Base-by-base conservation (phyloP, 2,113 vertebrate genomes). In the Halcyon malimbica region DNA sequence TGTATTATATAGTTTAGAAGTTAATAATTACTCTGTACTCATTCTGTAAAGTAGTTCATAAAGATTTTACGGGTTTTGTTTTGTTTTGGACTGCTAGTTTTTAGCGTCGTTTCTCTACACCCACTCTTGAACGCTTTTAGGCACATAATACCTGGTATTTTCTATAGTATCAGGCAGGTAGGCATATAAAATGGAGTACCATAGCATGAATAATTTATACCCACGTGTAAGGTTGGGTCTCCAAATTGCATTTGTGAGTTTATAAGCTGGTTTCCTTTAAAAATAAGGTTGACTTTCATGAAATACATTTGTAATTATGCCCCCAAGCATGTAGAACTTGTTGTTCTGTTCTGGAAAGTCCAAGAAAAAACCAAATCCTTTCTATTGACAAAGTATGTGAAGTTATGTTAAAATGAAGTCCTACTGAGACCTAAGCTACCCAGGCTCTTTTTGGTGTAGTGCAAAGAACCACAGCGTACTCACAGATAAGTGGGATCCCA, bases 401-500 rank as follows among this genome's bases (percentile, higher is more conserved):
- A 94, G 53, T 84, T 82, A 53, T 48, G 46, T 71, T 87, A 68
- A 39, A 87, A 81, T 67, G 64, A 94, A 93, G 33, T 13, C 77
- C 56, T 93, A 57, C 53, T 89, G 89, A 93, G 94, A 91, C 83
- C 60, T 82, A 82, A 87, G 89, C 37, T 87, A 67, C 89, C n/a
- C 46, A 77, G 51, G 33, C 31, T 92, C 11, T 25, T 80, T 90
- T 92, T 92, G 75, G 69, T 42, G 21, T 21, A 73, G 48, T 73
- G 59, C 59, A 63, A 53, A 85, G 83, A 79, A 93, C 23, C 73
- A 71, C 35, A 53, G 65, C 57, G 46, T 70, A 39, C 67, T 69
- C 3, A 6, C 39, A 85, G 60, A 79, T 64, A 94, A 87, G 53
- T 69, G 83, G 70, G 44, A 53, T 78, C 88, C 63, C 28, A 80